Evolutionary conservation across 2,888 invertebrate species (phyloP).

Genomic region (Micoletzkya japonica): DNA sequence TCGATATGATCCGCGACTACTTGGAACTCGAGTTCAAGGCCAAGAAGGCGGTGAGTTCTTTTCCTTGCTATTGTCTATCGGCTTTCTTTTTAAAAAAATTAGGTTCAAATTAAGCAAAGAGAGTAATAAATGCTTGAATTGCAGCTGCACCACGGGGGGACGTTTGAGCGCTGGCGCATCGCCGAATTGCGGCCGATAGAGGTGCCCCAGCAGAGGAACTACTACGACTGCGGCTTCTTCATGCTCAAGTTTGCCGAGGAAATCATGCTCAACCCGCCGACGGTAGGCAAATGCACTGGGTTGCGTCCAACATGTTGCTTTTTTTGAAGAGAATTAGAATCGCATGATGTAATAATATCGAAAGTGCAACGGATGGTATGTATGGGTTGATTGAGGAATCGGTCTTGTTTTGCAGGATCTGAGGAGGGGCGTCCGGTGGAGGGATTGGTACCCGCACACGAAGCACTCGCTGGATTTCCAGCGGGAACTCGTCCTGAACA

Average conservation of each 20-base stretch:
- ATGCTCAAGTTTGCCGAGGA: conserved; percentile 93
- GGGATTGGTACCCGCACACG: conserved; percentile 32
- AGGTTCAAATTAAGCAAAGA: too few species aligned
- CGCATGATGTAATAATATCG: background rate
- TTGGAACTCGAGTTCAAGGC: conserved; percentile 70
- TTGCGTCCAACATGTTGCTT: background rate
- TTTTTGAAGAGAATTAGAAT: background rate
- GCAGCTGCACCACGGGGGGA: background rate
- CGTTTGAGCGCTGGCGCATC: conserved; percentile 30
- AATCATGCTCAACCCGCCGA: conserved; percentile 68
- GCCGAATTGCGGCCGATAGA: conserved; percentile 30
- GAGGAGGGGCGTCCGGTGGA: conserved; percentile 24
- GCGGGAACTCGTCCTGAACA: conserved; percentile 1
- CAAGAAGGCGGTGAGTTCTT: conserved; percentile 64
- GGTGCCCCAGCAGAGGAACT: conserved; percentile 91
- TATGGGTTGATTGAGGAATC: background rate
- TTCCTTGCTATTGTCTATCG: background rate
- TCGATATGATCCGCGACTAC: conserved; percentile 55
- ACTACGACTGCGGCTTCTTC: conserved; percentile 93
- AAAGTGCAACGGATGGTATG: background rate
- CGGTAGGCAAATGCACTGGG: background rate
- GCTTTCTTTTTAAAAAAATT: background rate
- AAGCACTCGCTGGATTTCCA: conserved; percentile 24
- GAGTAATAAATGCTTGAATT: too few species aligned
- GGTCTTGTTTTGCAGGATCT: conserved; percentile 26